Evolutionary conservation across 2,113 vertebrate species (phyloP).

Genomic region (Drymodes brunneopygia): DNA sequence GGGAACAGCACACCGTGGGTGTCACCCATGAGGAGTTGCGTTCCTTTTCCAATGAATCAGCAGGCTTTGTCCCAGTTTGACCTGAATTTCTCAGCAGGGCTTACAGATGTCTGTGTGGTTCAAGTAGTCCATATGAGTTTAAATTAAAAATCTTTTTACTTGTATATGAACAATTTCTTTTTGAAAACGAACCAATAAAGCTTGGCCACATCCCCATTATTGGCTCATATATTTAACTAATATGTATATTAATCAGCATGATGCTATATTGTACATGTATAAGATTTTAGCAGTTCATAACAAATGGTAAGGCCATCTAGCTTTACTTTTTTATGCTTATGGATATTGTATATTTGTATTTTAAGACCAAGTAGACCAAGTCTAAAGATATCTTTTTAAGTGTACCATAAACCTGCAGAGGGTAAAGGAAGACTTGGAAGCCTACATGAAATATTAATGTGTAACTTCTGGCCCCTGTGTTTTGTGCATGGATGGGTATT

Average conservation of each 20-base stretch:
- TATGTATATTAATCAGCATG: conserved; percentile 70
- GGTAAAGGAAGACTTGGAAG: conserved; percentile 28
- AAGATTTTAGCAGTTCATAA: conserved; percentile 67
- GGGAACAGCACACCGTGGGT: background rate
- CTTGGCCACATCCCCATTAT: background rate
- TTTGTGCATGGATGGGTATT: conserved; percentile 48
- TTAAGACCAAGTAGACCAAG: conserved; percentile 73
- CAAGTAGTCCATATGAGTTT: background rate
- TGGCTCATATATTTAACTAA: conserved; percentile 28
- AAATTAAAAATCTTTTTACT: background rate
- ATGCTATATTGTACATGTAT: conserved; percentile 67
- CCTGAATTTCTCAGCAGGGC: background rate
- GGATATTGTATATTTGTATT: conserved; percentile 74
- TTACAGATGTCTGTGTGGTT: background rate
- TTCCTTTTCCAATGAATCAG: background rate
- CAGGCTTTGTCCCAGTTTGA: background rate
- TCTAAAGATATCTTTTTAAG: conserved; percentile 58
- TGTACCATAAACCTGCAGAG: conserved; percentile 29
- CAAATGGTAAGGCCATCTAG: conserved; percentile 65
- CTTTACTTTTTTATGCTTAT: conserved; percentile 68
- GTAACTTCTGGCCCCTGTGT: conserved; percentile 46
- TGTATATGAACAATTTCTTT: conserved; percentile 6
- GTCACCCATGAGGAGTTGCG: background rate
- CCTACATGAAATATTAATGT: conserved; percentile 28
- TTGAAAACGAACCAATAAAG: background rate